A percentile compares a stretch with the other conserved stretches of the same genome.
Evolutionary conservation across 2,797 vertebrate genomes (phyloP).

Genomic region (Enteromius afrohamiltoni): DNA sequence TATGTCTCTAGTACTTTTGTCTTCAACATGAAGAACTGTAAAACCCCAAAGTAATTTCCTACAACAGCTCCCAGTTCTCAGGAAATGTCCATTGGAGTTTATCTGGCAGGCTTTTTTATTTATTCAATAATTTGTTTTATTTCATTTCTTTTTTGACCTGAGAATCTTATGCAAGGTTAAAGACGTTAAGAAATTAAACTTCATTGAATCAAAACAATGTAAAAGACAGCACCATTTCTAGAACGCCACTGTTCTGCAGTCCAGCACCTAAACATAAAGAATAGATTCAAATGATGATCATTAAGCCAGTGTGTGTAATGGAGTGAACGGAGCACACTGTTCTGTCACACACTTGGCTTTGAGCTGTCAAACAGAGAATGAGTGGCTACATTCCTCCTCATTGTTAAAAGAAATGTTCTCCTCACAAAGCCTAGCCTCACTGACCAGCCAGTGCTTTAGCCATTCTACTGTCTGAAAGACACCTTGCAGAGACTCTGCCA

Average conservation of each 20-base stretch:
- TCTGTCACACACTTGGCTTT: slow-evolving; percentile 52
- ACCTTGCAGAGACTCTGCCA: background rate
- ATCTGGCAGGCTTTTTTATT: slow-evolving; percentile 5
- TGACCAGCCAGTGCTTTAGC: slow-evolving; percentile 25
- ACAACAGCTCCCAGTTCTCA: background rate
- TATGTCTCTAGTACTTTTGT: background rate
- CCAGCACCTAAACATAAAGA: slow-evolving; percentile 22
- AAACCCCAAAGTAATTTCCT: background rate
- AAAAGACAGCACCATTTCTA: background rate
- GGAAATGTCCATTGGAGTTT: background rate
- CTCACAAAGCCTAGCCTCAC: slow-evolving; percentile 59
- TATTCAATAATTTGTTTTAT: background rate
- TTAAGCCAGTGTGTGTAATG: slow-evolving; percentile 39
- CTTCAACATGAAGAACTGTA: slow-evolving; percentile 1
- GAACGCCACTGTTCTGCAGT: slow-evolving; percentile 15
- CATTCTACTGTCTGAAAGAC: slow-evolving; percentile 23
- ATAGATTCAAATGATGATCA: slow-evolving; percentile 25
- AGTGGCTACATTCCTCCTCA: slow-evolving; percentile 59
- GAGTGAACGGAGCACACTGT: slow-evolving; percentile 19
- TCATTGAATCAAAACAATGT: slow-evolving; percentile 3
- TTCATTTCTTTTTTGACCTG: background rate
- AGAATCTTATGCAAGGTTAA: background rate
- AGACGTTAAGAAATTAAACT: background rate
- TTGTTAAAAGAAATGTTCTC: slow-evolving; percentile 65
- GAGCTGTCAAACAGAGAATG: slow-evolving; percentile 46